Evolutionary conservation across 2,888 invertebrate genomes (phyloP), one percentile per base, ranked within the genome.

Genomic region (Malthinus seriepunctatus): DNA sequence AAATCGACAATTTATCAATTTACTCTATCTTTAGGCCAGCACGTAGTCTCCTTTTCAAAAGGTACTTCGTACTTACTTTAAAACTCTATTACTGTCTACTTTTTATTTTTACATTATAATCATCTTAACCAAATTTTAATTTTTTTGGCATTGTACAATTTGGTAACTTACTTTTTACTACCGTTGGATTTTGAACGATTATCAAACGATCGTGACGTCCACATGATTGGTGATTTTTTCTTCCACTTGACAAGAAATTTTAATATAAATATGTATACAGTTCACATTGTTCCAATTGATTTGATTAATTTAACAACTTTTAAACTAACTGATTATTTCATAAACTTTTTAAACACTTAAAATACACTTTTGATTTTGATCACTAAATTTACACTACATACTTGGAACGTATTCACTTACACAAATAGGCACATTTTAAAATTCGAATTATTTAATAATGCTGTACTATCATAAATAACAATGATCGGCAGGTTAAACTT

Each of bases 61-160:
- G 55, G 66, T 66, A 53, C 47, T 63, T 50, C 61, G 66, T 66
- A 51, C 47, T 63, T 50, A 60, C 64, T 55, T 56, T 68, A 69
- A 71, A 70, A 70, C 71, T 70, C 69, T 63, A 68, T 67, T 67
- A 67, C 71, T 71, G 57, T 64, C 48, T 48, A 42, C 35, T 35
- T 10, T 23, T 38, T 14, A 38, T 14, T 38, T 38, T 42, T 42
- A 12, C 14, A 42, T 15, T 42, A 15, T 12, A 23, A 15, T 42
- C 39, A 15, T 42, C 39, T 23, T 15, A 42, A 15, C 14, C 39
- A 15, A 42, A 42, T 14, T 23, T 15, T 15, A 42, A 14, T 15
- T 9, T 42, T 42, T 23, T 23, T 23, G 23, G 23, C 5, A 5
- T 23, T 42, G 23, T 42, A n/a, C 12, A 9, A 42, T 10, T 37